phyloP scores from a whole-genome alignment of 2,888 invertebrate genomes.

The Quadroppia sp. region DNA sequence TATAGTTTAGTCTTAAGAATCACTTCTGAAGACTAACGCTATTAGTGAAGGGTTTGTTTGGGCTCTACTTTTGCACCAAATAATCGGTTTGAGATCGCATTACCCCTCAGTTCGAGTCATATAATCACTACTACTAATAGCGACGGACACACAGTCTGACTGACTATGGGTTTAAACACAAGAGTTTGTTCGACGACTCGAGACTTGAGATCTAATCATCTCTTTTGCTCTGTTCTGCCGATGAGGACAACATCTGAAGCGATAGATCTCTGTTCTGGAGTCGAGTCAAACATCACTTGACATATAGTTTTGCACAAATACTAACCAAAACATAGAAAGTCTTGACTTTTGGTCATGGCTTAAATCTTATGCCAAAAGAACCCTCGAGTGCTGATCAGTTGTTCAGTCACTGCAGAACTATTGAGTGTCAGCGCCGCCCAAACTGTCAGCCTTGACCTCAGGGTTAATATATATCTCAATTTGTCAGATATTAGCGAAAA shows the following conservation, averaged over 20 bases:
- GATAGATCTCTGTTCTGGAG: conserved; percentile 3
- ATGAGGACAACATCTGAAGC: neutral
- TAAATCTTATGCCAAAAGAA: neutral
- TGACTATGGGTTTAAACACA: neutral
- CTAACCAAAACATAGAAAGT: neutral
- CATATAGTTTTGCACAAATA: neutral
- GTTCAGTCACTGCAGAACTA: neutral
- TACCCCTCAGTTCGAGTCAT: neutral
- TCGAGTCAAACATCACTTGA: neutral
- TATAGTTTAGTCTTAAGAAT: neutral
- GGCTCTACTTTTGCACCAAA: neutral
- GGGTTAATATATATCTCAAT: conserved; percentile 18
- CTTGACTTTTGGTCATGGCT: neutral
- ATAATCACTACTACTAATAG: neutral
- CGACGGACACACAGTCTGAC: too few relatives aligned
- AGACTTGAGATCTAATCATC: conserved; percentile 2
- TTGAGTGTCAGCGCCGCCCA: neutral
- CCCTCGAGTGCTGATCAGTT: neutral
- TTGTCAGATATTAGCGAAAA: conserved; percentile 9
- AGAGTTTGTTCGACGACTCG: neutral
- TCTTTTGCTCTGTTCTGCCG: neutral
- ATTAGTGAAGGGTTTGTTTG: neutral
- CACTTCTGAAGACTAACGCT: neutral
- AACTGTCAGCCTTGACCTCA: conserved; percentile 13
- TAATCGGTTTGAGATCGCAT: conserved; percentile 2